Conservation (phyloP, 1,140 invertebrate genomes). For the Halyomorpha halys region DNA sequence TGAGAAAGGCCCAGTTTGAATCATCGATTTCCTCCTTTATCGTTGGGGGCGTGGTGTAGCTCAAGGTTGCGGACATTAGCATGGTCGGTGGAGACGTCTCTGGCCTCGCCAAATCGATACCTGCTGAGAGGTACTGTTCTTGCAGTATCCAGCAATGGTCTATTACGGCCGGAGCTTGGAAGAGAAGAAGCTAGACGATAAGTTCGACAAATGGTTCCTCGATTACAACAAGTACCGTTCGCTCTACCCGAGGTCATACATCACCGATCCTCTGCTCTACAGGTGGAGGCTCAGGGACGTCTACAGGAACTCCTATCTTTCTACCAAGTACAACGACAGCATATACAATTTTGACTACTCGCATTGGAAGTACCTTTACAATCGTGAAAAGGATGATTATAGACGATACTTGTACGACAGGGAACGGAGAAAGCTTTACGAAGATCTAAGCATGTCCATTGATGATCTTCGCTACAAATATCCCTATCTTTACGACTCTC, state of each 20-base stretch:
- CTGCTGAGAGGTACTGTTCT: too few species aligned
- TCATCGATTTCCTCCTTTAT: too few species aligned
- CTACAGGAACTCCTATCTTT: conserved; percentile 15
- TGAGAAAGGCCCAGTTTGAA: too few species aligned
- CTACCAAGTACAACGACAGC: conserved; percentile 2
- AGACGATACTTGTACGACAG: background rate
- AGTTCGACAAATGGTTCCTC: conserved; percentile 17
- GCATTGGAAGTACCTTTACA: conserved; percentile 11
- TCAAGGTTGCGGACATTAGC: too few species aligned
- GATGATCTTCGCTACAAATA: background rate
- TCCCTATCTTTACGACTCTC: background rate
- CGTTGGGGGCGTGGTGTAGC: too few species aligned
- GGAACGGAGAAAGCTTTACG: conserved; percentile 3
- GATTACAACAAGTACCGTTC: conserved; percentile 8
- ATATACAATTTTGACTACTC: conserved; percentile 6
- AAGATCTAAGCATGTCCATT: background rate
- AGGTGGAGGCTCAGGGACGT: conserved; percentile 9
- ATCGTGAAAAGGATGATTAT: conserved; percentile 1
- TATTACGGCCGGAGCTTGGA: conserved; percentile 5
- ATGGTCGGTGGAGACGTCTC: too few species aligned
- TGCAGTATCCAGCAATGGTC: background rate
- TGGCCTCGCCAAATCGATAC: too few species aligned
- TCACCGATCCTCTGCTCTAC: conserved; percentile 8
- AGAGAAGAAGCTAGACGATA: conserved; percentile 4
- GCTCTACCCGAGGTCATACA: conserved; percentile 10